phyloP scores from a whole-genome alignment of 2,888 invertebrate species.

The Caenorhabditis sp. region DNA sequence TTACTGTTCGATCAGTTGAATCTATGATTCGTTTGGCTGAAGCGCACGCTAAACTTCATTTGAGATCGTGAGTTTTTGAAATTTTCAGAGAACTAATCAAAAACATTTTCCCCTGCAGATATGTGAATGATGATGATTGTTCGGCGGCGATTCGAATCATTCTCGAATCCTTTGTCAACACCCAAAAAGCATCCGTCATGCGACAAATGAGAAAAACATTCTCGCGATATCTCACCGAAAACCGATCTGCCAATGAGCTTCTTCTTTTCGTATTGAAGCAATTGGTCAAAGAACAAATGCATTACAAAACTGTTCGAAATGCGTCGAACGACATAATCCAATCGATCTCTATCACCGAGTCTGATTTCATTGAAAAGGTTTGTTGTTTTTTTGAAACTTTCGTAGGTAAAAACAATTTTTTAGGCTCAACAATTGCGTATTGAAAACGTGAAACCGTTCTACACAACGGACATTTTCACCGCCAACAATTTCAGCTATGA shows the following conservation, averaged over 20 bases:
- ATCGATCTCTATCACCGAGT: slow-evolving; percentile 83
- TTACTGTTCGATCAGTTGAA: slow-evolving; percentile 97
- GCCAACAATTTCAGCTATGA: slow-evolving; percentile 88
- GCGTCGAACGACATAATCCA: slow-evolving; percentile 22
- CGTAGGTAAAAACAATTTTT: not conserved
- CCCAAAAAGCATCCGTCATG: slow-evolving; percentile 98
- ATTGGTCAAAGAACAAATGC: slow-evolving; percentile 73
- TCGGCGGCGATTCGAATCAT: slow-evolving; percentile 96
- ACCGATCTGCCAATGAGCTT: slow-evolving; percentile 93
- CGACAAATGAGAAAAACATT: slow-evolving; percentile 87
- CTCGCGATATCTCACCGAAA: slow-evolving; percentile 89
- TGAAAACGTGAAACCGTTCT: slow-evolving; percentile 86
- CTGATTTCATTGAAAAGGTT: slow-evolving; percentile 80
- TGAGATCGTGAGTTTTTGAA: slow-evolving; percentile 75
- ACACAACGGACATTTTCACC: slow-evolving; percentile 87
- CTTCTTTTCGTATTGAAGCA: slow-evolving; percentile 93
- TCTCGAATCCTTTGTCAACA: slow-evolving; percentile 96
- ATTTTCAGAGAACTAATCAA: not conserved
- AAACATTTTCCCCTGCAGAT: slow-evolving; percentile 58
- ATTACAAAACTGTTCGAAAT: slow-evolving; percentile 51
- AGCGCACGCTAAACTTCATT: slow-evolving; percentile 93
- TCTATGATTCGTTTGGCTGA: slow-evolving; percentile 97
- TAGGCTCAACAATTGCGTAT: slow-evolving; percentile 88
- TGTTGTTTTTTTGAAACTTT: slow-evolving; percentile 71
- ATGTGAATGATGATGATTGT: slow-evolving; percentile 86